These are phyloP conservation scores for Styela clava DNA, from an alignment of 23 tunicate species.

Conservation along the genomic window DNA sequence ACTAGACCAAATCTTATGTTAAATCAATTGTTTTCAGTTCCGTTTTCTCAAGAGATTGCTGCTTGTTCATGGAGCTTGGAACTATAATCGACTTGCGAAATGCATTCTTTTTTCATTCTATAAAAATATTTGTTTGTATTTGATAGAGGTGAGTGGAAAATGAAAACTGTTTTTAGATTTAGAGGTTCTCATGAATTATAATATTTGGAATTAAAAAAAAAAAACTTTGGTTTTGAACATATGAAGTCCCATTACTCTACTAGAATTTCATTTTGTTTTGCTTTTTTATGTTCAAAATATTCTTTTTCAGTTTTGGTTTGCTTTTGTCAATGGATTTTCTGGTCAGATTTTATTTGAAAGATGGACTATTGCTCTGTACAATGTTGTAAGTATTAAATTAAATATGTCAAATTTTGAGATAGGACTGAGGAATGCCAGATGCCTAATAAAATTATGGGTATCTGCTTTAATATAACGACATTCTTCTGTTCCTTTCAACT, in stretches of 20 bases:
- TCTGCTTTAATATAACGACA: too few relatives aligned
- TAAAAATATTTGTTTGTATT: slow-evolving; percentile 91
- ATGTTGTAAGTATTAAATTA: slow-evolving; percentile 61
- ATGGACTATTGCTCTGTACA: slow-evolving; percentile 96
- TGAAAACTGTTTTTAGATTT: not conserved
- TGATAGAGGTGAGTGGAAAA: slow-evolving; percentile 75
- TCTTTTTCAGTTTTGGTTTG: slow-evolving; percentile 88
- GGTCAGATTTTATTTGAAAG: slow-evolving; percentile 98
- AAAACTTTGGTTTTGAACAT: too few relatives aligned
- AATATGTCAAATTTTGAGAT: too few relatives aligned
- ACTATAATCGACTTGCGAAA: slow-evolving; percentile 82
- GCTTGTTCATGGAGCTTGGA: slow-evolving; percentile 98
- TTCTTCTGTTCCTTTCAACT: too few relatives aligned
- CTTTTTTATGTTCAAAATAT: not conserved
- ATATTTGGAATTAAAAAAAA: too few relatives aligned
- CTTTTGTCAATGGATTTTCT: slow-evolving; percentile 94
- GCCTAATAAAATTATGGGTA: too few relatives aligned
- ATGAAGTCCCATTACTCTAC: too few relatives aligned
- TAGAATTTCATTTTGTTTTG: not conserved
- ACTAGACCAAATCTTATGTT: too few relatives aligned
- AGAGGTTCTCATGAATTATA: too few relatives aligned
- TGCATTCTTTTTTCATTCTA: slow-evolving; percentile 95
- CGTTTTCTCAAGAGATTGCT: slow-evolving; percentile 68
- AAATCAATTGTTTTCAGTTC: slow-evolving; percentile 95
- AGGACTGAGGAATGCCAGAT: too few relatives aligned